Percentiles rank a stretch among this genome's conserved stretches.
Evolutionary conservation across 2,888 invertebrate species (phyloP).

Genomic region (Napeogenes sylphis): DNA sequence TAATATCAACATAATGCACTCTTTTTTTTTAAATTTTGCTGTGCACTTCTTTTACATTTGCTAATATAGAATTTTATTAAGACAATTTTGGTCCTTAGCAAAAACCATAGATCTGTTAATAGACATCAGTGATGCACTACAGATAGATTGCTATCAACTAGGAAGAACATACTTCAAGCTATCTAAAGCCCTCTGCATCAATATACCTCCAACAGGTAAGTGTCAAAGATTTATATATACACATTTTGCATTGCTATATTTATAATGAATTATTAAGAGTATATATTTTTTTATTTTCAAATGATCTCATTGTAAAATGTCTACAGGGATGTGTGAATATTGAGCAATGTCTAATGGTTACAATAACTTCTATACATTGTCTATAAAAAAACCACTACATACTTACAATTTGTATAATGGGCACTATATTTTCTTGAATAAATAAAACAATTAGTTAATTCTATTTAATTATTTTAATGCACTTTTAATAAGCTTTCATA

Average conservation of each 20-base stretch:
- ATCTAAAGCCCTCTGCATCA: constrained; percentile 92
- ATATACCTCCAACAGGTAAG: constrained; percentile 92
- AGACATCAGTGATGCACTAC: constrained; percentile 97
- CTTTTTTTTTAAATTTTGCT: not conserved
- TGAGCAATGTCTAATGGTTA: not conserved
- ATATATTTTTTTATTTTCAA: not conserved
- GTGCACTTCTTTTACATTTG: not conserved
- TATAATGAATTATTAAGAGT: not conserved
- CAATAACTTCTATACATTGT: not conserved
- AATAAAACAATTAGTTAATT: constrained; percentile 26
- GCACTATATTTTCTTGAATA: not conserved
- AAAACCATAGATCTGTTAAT: constrained; percentile 88
- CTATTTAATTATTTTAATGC: constrained; percentile 45
- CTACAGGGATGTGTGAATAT: not conserved
- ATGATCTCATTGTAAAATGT: not conserved
- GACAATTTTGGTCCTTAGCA: constrained; percentile 47
- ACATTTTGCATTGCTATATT: not conserved
- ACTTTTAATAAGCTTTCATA: constrained; percentile 41
- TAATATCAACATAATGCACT: not conserved
- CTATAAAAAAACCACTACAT: not conserved
- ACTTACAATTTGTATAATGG: no score
- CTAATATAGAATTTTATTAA: not conserved
- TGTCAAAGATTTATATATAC: constrained; percentile 35
- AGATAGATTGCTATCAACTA: constrained; percentile 97
- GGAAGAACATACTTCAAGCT: constrained; percentile 95